Conservation (phyloP, 2,797 vertebrate species). For the Oreochromis grahami region DNA sequence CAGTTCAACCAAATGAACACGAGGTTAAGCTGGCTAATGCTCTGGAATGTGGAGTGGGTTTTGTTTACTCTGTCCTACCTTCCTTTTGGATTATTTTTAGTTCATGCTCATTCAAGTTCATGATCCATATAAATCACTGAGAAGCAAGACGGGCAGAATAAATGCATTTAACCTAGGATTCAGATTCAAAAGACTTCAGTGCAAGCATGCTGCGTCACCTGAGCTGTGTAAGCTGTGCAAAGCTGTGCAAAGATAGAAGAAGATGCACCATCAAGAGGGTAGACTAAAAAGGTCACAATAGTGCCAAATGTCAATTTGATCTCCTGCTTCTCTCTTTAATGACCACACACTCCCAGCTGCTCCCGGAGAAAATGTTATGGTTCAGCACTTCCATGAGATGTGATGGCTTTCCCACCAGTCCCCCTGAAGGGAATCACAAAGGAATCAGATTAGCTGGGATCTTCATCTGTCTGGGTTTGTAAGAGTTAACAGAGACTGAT, state of each 20-base stretch:
- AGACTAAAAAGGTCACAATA: conserved; percentile 33
- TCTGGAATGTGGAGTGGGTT: conserved; percentile 30
- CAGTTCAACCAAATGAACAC: neutral
- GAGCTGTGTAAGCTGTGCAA: neutral
- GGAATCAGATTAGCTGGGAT: conserved; percentile 15
- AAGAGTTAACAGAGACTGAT: conserved; percentile 39
- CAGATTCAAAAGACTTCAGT: neutral
- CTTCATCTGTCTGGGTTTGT: conserved; percentile 40
- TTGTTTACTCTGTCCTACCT: neutral
- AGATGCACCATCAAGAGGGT: conserved; percentile 9
- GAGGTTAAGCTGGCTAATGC: conserved; percentile 9
- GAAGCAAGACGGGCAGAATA: neutral
- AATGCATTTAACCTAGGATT: neutral
- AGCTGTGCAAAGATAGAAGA: neutral
- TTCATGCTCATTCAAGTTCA: neutral
- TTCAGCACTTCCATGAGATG: conserved; percentile 39
- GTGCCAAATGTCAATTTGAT: conserved; percentile 45
- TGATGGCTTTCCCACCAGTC: neutral
- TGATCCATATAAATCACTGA: neutral
- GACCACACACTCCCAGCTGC: conserved; percentile 45
- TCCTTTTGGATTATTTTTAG: neutral
- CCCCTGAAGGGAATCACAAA: conserved; percentile 15
- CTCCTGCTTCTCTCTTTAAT: conserved; percentile 25
- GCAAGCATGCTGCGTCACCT: neutral
- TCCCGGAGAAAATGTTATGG: conserved; percentile 19